These are phyloP conservation scores for Danio choprae DNA, from an alignment of 2,797 vertebrate species.

Conservation along the genomic window DNA sequence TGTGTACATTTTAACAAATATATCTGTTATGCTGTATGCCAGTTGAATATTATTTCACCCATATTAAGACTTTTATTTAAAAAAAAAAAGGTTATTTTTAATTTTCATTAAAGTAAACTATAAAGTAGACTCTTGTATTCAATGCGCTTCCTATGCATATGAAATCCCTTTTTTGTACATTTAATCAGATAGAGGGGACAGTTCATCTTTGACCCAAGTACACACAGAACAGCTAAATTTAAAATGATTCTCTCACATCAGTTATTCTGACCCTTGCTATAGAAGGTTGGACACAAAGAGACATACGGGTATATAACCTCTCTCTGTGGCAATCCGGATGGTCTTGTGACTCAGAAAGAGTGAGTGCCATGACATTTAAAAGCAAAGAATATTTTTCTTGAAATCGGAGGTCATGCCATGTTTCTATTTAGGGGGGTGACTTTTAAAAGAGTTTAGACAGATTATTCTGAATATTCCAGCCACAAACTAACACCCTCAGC, in stretches of 20 bases:
- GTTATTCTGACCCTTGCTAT: neutral
- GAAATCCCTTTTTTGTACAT: too few species aligned
- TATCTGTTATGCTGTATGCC: too few species aligned
- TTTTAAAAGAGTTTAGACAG: conserved; percentile 45
- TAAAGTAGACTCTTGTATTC: too few species aligned
- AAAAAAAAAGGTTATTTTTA: too few species aligned
- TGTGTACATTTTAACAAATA: too few species aligned
- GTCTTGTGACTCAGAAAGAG: neutral
- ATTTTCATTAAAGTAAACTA: too few species aligned
- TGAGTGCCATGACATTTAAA: conserved; percentile 42
- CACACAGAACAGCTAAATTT: neutral
- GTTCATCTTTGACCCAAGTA: too few species aligned
- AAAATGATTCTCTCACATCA: neutral
- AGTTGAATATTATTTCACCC: too few species aligned
- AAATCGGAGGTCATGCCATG: conserved; percentile 14
- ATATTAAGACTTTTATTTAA: too few species aligned
- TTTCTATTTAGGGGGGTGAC: conserved; percentile 33
- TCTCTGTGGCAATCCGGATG: neutral
- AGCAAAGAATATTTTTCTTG: conserved; percentile 9
- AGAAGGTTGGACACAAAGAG: too few species aligned
- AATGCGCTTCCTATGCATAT: too few species aligned
- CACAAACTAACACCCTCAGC: conserved; percentile 33
- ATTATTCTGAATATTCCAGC: conserved; percentile 42
- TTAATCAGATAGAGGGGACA: too few species aligned
- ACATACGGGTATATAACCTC: neutral